Percentiles rank a stretch among this genome's conserved stretches.
phyloP scores from a whole-genome alignment of 2,888 invertebrate species.

The Eupithecia insigniata region DNA sequence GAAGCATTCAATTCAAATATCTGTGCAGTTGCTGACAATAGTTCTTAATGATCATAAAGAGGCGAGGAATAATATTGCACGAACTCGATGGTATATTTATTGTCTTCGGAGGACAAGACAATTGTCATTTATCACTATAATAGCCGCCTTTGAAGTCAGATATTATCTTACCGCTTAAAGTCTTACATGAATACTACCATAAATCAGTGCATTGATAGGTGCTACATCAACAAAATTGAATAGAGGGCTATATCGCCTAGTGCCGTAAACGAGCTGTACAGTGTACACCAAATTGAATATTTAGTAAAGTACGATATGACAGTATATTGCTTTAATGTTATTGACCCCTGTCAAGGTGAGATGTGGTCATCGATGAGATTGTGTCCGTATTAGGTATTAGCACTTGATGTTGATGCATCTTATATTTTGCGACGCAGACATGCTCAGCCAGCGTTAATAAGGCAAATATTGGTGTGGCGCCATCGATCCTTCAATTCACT shows the following conservation, averaged over 20 bases:
- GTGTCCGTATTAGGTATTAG: slow-evolving; percentile 65
- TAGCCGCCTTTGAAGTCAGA: slow-evolving; percentile 81
- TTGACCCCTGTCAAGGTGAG: slow-evolving; percentile 71
- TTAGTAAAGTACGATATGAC: slow-evolving; percentile 40
- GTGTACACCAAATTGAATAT: slow-evolving; percentile 27
- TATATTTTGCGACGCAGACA: slow-evolving; percentile 50
- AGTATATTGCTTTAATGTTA: slow-evolving; percentile 56
- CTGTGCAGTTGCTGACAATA: slow-evolving; percentile 73
- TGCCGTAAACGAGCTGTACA: slow-evolving; percentile 32
- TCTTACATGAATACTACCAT: slow-evolving; percentile 63
- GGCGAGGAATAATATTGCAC: slow-evolving; percentile 79
- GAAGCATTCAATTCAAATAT: slow-evolving; percentile 82
- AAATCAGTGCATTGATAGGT: slow-evolving; percentile 62
- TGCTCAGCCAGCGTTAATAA: slow-evolving; percentile 53
- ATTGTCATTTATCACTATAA: slow-evolving; percentile 81
- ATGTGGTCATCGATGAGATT: slow-evolving; percentile 65
- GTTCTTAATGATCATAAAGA: slow-evolving; percentile 78
- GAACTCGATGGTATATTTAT: slow-evolving; percentile 76
- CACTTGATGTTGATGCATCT: slow-evolving; percentile 61
- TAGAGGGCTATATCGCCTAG: slow-evolving; percentile 47
- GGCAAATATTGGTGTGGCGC: slow-evolving; percentile 53
- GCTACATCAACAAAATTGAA: slow-evolving; percentile 57
- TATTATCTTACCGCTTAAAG: slow-evolving; percentile 72
- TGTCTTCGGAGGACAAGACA: slow-evolving; percentile 78
- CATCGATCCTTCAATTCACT: slow-evolving; percentile 46